Evolutionary conservation across 2,113 vertebrate genomes (phyloP).

Genomic region (Platysternon megacephalum): DNA sequence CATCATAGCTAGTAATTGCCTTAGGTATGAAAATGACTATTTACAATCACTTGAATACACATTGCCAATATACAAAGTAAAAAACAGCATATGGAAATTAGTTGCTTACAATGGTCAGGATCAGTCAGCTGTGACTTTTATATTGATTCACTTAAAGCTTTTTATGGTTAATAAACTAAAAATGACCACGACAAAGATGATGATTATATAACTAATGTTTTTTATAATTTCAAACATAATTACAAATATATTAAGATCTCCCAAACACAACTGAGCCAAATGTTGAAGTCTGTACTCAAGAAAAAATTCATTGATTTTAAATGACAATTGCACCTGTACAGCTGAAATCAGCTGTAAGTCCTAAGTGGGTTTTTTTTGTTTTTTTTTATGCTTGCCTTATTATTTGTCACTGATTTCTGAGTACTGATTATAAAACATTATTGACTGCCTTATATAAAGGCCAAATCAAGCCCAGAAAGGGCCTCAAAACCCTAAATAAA

Average conservation of each 20-base stretch:
- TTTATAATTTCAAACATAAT: slow-evolving; percentile 5
- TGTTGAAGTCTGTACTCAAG: background rate
- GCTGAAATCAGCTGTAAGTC: background rate
- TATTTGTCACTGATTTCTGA: background rate
- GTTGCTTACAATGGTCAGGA: background rate
- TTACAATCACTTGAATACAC: background rate
- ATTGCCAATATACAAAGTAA: background rate
- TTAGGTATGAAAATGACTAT: background rate
- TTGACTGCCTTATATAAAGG: background rate
- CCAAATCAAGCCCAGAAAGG: background rate
- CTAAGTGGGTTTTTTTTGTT: background rate
- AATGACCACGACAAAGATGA: background rate
- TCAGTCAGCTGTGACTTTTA: background rate
- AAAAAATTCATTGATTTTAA: background rate
- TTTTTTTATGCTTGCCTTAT: background rate
- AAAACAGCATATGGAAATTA: background rate
- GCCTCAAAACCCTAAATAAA: background rate
- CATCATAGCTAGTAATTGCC: slow-evolving; percentile 9
- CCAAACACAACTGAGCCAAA: background rate
- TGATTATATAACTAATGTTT: slow-evolving; percentile 9
- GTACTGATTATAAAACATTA: background rate
- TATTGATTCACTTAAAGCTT: background rate
- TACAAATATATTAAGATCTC: background rate
- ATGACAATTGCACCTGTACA: background rate
- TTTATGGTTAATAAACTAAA: slow-evolving; percentile 33